Evolutionary conservation across 1,140 invertebrate genomes (phyloP).

Genomic region (Neodiprion lecontei): DNA sequence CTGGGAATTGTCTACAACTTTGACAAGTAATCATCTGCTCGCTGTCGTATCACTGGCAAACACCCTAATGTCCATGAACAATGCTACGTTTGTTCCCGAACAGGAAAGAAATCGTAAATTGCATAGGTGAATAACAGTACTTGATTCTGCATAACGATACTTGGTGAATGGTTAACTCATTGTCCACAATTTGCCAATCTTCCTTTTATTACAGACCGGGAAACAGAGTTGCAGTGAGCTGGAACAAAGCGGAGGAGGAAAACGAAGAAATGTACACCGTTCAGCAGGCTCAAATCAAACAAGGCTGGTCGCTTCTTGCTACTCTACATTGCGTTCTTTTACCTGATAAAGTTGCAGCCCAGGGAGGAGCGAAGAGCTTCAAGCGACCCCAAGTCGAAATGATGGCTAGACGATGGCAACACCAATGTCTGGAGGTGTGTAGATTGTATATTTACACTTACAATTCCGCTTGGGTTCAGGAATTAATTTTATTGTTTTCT

Average conservation of each 20-base stretch:
- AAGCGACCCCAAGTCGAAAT: conserved; percentile 95
- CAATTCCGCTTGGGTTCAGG: not conserved
- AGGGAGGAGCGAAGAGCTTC: conserved; percentile 79
- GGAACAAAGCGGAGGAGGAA: conserved; percentile 78
- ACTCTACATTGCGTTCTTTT: conserved; percentile 95
- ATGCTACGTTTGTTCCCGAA: conserved; percentile 89
- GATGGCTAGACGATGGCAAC: conserved; percentile 97
- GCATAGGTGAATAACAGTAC: conserved; percentile 63
- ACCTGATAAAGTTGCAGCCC: conserved; percentile 83
- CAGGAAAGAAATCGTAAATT: conserved; percentile 81
- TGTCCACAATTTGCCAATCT: not conserved
- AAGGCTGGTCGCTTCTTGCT: conserved; percentile 95
- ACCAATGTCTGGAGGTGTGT: conserved; percentile 92
- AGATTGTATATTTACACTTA: conserved; percentile 10
- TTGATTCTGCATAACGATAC: conserved; percentile 43
- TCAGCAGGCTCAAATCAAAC: conserved; percentile 91
- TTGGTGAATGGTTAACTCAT: not conserved
- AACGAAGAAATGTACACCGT: conserved; percentile 82
- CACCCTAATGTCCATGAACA: conserved; percentile 98
- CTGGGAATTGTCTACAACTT: conserved; percentile 93
- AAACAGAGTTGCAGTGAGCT: conserved; percentile 61
- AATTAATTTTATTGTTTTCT: too few relatives aligned
- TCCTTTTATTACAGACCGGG: conserved; percentile 40
- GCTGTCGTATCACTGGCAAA: conserved; percentile 94
- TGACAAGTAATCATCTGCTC: conserved; percentile 95